Evolutionary conservation across 2,113 vertebrate genomes (phyloP).

Genomic region (Catharus fuscescens): DNA sequence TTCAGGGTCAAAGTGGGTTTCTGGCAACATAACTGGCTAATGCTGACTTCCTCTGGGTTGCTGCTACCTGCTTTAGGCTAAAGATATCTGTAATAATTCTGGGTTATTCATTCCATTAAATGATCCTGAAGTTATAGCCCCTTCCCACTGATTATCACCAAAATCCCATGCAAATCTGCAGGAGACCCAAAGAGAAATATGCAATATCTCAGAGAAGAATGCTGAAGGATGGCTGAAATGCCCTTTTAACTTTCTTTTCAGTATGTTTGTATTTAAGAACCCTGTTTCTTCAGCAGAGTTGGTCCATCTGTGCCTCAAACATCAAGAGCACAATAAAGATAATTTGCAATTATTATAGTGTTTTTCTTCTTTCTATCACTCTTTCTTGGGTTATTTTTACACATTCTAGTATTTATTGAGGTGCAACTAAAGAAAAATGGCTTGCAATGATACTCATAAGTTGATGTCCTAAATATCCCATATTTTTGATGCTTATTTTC

Average conservation of each 20-base stretch:
- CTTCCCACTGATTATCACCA: background rate
- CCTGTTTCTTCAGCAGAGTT: background rate
- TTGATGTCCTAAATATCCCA: background rate
- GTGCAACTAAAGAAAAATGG: background rate
- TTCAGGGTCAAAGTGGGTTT: background rate
- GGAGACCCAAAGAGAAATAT: background rate
- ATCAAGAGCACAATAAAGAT: background rate
- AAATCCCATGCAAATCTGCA: background rate
- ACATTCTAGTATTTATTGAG: background rate
- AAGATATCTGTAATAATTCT: background rate
- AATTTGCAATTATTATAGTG: background rate
- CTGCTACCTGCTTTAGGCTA: background rate
- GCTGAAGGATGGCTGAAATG: background rate
- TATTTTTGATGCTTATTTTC: background rate
- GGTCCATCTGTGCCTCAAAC: background rate
- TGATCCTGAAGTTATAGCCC: background rate
- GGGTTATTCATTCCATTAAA: background rate
- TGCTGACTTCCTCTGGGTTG: background rate
- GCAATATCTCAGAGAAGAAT: background rate
- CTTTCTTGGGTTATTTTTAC: background rate
- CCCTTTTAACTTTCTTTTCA: background rate
- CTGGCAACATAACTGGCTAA: background rate
- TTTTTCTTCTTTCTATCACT: background rate
- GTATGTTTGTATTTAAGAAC: background rate
- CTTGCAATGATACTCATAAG: background rate